Conservation (phyloP, 2,113 vertebrate genomes). For the Ahaetulla prasina region DNA sequence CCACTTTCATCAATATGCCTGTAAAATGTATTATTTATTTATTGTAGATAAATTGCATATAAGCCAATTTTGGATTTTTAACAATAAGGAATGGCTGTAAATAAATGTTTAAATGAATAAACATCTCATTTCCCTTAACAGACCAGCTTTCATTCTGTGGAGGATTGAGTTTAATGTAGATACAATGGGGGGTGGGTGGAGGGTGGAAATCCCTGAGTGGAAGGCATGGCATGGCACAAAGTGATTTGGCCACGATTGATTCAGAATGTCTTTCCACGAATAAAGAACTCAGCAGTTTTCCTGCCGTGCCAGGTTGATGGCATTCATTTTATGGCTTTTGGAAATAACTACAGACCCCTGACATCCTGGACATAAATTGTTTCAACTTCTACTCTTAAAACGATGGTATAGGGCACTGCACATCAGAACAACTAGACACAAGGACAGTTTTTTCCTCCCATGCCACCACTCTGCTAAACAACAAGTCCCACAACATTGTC, state of each 20-base stretch:
- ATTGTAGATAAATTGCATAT: not conserved
- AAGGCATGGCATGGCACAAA: not conserved
- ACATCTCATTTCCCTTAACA: not conserved
- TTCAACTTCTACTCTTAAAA: too few species aligned
- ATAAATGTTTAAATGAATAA: not conserved
- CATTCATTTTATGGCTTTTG: slow-evolving; percentile 13
- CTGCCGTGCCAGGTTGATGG: slow-evolving; percentile 55
- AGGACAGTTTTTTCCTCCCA: too few species aligned
- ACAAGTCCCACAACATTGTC: too few species aligned
- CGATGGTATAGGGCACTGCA: too few species aligned
- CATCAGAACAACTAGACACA: too few species aligned
- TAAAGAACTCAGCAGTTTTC: slow-evolving; percentile 49
- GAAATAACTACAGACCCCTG: not conserved
- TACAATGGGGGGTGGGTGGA: not conserved
- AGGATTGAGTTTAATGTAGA: slow-evolving; percentile 24
- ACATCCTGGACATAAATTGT: too few species aligned
- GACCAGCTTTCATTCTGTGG: slow-evolving; percentile 23
- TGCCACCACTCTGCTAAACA: too few species aligned
- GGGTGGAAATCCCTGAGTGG: not conserved
- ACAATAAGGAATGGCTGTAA: not conserved
- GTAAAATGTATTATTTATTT: not conserved
- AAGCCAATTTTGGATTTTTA: not conserved
- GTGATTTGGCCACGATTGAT: slow-evolving; percentile 50
- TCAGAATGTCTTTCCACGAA: slow-evolving; percentile 49
- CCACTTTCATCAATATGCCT: not conserved